These are phyloP conservation scores for Capromys pilorides DNA, from an alignment of 2,797 vertebrate species.

Conservation along the genomic window DNA sequence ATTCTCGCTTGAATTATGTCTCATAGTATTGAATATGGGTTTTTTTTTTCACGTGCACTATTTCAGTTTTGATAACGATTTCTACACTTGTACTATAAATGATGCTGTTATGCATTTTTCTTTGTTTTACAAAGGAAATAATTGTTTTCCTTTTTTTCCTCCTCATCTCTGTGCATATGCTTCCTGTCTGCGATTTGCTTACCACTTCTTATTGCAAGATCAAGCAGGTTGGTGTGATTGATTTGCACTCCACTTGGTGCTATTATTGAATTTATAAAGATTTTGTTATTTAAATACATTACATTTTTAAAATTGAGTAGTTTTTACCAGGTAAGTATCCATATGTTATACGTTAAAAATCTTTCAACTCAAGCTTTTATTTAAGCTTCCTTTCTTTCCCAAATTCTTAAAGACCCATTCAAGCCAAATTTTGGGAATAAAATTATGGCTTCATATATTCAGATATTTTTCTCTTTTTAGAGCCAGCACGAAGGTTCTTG, in stretches of 20 bases:
- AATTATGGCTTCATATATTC: constrained; percentile 23
- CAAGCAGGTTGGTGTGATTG: constrained; percentile 94
- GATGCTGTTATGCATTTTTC: constrained; percentile 78
- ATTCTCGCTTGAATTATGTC: constrained; percentile 52
- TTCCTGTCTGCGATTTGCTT: constrained; percentile 90
- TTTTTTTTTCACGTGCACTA: constrained; percentile 65
- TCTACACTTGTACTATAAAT: constrained; percentile 60
- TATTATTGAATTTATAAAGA: constrained; percentile 74
- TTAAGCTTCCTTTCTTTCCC: neutral
- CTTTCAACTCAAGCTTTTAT: constrained; percentile 43
- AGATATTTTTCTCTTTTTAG: constrained; percentile 1
- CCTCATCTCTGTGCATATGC: constrained; percentile 87
- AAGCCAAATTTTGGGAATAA: constrained; percentile 28
- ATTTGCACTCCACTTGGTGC: constrained; percentile 81
- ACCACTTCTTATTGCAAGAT: constrained; percentile 92
- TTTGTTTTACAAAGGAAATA: constrained; percentile 85
- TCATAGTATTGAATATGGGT: constrained; percentile 53
- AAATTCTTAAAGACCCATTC: constrained; percentile 58
- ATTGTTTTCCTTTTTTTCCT: constrained; percentile 87
- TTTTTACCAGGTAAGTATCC: constrained; percentile 73
- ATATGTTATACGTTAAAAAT: constrained; percentile 58
- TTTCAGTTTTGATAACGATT: constrained; percentile 69
- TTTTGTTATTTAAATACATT: constrained; percentile 65
- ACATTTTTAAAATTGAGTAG: constrained; percentile 49
- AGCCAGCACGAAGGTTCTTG: neutral